Evolutionary conservation across 2,797 vertebrate species (phyloP), one percentile per base, ranked within the genome.

Genomic region (Characodon lateralis): DNA sequence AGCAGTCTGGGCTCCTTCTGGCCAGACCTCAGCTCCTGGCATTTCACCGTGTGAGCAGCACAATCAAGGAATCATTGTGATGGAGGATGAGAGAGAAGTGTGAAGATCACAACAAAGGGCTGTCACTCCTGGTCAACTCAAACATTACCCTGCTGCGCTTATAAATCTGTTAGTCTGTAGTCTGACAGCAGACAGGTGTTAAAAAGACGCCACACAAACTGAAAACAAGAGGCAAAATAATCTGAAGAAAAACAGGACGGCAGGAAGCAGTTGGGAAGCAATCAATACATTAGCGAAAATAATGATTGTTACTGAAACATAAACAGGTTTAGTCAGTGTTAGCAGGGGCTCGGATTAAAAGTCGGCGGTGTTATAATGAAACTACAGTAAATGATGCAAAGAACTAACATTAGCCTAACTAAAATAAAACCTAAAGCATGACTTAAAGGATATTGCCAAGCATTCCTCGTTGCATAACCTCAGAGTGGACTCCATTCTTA

Each of bases 401-500:
- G 24, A 63, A 84, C 89, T 89, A 91, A 76, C 53, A 78, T 88
- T 91, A 91, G 89, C 85, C 39, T 78, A 65, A 31, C 39, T 84
- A 84, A 88, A 85, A 89, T 74, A 74, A 24, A 71, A 69, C 72
- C 72, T 0, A 48, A 63, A 79, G 79, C 70, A 83, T n/a, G 73
- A 87, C 71, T 83, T 6, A 77, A 95, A 96, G 95, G 96, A 96
- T 96, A 96, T 96, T 83, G 93, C 90, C 92, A 96, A 86, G 82
- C 95, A 96, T 66, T 91, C 90, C 70, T 94, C 93, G 58, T 82
- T 78, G 83, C 82, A 55, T 55, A 95, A 86, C 41, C 94, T 91
- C 70, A 89, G 75, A 63, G 92, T 85, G 20, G 90, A 80, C 80
- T 96, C 93, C 96, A 96, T 96, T 87, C 90, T 92, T 88, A 93